Percentiles rank a stretch among this genome's conserved stretches.
Evolutionary conservation across 2,113 vertebrate species (phyloP).

Genomic region (Passer domesticus): DNA sequence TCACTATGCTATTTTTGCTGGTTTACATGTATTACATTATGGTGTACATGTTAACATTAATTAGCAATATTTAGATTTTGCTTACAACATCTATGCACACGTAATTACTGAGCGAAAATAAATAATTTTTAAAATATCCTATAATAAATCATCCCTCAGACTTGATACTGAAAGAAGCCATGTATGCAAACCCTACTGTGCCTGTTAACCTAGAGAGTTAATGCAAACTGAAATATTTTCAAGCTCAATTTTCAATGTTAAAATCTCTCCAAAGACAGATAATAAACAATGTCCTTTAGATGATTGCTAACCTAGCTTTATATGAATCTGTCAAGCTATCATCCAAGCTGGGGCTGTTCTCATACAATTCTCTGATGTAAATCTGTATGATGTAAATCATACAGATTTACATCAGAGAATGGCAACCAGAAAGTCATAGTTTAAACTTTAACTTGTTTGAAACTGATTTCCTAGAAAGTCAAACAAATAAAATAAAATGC

Average conservation of each 20-base stretch:
- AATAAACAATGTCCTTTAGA: neutral
- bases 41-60: neutral
- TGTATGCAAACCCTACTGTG: neutral
- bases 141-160: neutral
- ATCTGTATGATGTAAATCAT: neutral
- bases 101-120: neutral
- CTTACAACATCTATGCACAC: neutral
- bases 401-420: neutral
- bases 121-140: neutral
- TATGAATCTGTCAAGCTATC: neutral
- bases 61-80: neutral
- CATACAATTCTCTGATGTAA: too few relatives aligned
- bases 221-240: neutral
- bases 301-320: neutral
- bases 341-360: neutral
- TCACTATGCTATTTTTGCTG: neutral
- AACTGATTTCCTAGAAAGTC: neutral
- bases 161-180: neutral
- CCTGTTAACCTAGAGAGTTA: neutral
- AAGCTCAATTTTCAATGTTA: neutral
- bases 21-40: neutral
- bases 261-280: neutral
- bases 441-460: neutral
- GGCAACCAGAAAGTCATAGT: neutral
- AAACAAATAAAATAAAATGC: neutral